Evolutionary conservation across 1,140 invertebrate species (phyloP).

Genomic region (Drosophila paulistorum): DNA sequence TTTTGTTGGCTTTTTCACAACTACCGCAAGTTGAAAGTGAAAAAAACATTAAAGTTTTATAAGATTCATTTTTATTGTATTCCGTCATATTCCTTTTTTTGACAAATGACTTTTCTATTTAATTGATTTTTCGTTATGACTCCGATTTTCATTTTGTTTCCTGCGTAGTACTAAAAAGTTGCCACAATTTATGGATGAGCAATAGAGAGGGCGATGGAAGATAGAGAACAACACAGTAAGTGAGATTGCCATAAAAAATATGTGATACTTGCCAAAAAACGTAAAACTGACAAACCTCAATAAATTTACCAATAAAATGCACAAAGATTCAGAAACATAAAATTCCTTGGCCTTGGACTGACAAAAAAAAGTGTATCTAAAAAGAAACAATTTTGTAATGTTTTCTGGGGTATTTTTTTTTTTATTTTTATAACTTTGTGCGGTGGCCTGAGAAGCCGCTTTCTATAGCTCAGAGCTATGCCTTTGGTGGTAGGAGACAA

Average conservation of each 20-base stretch:
- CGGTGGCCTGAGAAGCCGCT: slow-evolving; percentile 42
- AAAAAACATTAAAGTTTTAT: too few relatives aligned
- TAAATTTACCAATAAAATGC: slow-evolving; percentile 68
- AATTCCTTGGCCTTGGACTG: slow-evolving; percentile 59
- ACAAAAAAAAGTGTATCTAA: slow-evolving; percentile 65
- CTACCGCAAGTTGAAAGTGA: too few relatives aligned
- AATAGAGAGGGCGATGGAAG: background rate
- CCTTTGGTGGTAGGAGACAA: background rate
- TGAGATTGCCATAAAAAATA: slow-evolving; percentile 24
- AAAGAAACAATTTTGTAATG: slow-evolving; percentile 44
- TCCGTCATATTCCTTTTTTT: too few relatives aligned
- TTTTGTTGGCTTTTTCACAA: too few relatives aligned
- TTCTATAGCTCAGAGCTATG: slow-evolving; percentile 19
- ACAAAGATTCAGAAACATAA: slow-evolving; percentile 30
- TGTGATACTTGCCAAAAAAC: slow-evolving; percentile 17
- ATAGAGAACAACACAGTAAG: slow-evolving; percentile 5
- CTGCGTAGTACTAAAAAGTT: background rate
- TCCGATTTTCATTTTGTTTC: background rate
- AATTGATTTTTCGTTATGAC: background rate
- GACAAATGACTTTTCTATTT: background rate
- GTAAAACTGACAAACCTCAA: slow-evolving; percentile 63
- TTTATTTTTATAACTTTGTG: slow-evolving; percentile 54
- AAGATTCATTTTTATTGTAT: too few relatives aligned
- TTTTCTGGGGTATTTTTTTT: slow-evolving; percentile 4
- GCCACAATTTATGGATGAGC: background rate